phyloP scores from a whole-genome alignment of 2,888 invertebrate species.

The Branchellion lobata region DNA sequence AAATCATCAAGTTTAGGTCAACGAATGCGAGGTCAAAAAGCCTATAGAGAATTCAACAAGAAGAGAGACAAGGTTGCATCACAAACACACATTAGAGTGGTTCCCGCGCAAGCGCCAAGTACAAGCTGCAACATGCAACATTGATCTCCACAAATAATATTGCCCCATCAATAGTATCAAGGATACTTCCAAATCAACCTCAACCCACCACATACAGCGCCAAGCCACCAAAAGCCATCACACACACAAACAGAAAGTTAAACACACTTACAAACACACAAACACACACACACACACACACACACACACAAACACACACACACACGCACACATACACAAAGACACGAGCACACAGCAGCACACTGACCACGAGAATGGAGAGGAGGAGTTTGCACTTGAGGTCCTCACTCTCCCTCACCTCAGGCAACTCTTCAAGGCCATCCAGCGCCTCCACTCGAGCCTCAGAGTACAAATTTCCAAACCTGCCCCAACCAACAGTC shows the following conservation, averaged over 20 bases:
- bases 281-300: neutral
- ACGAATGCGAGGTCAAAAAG: neutral
- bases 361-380: conserved; percentile 91
- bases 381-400: conserved; percentile 92
- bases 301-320: neutral
- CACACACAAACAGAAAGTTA: no score
- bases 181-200: no score
- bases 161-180: no score
- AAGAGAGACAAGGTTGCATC: no score
- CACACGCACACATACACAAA: no score
- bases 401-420: conserved; percentile 79
- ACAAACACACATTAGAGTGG: no score
- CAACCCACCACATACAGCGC: neutral
- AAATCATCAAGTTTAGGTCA: neutral
- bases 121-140: no score
- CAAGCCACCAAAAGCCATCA: neutral
- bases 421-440: conserved; percentile 77
- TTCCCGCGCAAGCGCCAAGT: no score
- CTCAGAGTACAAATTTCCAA: conserved; percentile 80
- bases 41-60: no score
- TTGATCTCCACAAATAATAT: no score
- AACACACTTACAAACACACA: no score
- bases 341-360: conserved; percentile 65
- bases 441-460: conserved; percentile 82
- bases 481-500: no score